A percentile compares a stretch with the other conserved stretches of the same genome.
Conservation (phyloP, 2,113 vertebrate species). For the Labeo catla region DNA sequence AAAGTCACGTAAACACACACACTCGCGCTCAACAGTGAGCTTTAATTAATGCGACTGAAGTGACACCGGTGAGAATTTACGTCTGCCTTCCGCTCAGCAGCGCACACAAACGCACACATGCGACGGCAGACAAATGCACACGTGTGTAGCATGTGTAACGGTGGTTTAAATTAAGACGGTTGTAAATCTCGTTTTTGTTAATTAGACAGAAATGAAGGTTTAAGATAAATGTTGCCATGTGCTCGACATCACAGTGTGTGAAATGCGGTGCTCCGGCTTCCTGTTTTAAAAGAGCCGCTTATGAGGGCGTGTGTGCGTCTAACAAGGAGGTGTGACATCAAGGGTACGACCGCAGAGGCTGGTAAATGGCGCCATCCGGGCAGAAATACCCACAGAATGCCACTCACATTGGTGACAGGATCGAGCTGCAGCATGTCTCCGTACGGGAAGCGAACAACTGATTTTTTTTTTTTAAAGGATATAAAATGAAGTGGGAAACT, state of each 20-base stretch:
- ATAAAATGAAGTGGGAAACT: slow-evolving; percentile 36
- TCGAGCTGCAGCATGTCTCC: slow-evolving; percentile 38
- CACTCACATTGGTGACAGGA: slow-evolving; percentile 42
- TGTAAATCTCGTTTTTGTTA: slow-evolving; percentile 72
- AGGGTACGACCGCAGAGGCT: slow-evolving; percentile 4
- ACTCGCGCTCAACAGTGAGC: neutral
- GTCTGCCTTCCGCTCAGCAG: slow-evolving; percentile 33
- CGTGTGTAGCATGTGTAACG: slow-evolving; percentile 53
- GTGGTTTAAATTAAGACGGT: slow-evolving; percentile 67
- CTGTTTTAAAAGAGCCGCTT: slow-evolving; percentile 64
- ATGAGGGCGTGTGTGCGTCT: slow-evolving; percentile 22
- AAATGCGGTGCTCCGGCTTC: slow-evolving; percentile 66
- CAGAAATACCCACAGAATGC: slow-evolving; percentile 44
- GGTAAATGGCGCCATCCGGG: slow-evolving; percentile 28
- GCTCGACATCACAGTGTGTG: slow-evolving; percentile 64
- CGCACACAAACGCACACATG: slow-evolving; percentile 14
- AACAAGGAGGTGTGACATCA: slow-evolving; percentile 62
- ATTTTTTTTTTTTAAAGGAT: slow-evolving; percentile 32
- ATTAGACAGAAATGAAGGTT: slow-evolving; percentile 78
- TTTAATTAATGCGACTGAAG: neutral
- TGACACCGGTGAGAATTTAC: slow-evolving; percentile 23
- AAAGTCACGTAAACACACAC: slow-evolving; percentile 3
- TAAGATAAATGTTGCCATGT: slow-evolving; percentile 77
- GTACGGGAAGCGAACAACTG: slow-evolving; percentile 31
- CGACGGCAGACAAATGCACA: slow-evolving; percentile 49